phyloP scores from a whole-genome alignment of 2,888 invertebrate genomes.

The Endotricha flammealis region DNA sequence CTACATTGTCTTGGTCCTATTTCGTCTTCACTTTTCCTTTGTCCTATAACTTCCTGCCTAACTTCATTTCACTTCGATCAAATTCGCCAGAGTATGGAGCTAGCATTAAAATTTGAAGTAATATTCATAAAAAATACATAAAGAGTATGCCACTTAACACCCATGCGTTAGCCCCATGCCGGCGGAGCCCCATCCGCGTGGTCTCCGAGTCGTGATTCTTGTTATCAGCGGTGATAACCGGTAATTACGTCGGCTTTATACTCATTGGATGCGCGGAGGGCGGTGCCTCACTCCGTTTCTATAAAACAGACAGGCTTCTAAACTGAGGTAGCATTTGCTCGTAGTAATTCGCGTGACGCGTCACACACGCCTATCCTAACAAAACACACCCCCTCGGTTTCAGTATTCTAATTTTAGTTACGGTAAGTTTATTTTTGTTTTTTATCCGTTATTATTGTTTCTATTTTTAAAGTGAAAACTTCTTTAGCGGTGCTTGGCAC shows the following conservation, averaged over 20 bases:
- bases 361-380: slow-evolving; percentile 13
- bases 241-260: slow-evolving; percentile 30
- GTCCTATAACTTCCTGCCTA: too few species aligned
- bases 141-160: slow-evolving; percentile 43
- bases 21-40: too few species aligned
- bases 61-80: too few species aligned
- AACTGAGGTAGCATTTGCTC: slow-evolving; percentile 40
- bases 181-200: slow-evolving; percentile 47
- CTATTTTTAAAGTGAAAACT: too few species aligned
- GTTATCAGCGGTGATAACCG: slow-evolving; percentile 38
- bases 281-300: slow-evolving; percentile 49
- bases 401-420: slow-evolving; percentile 16
- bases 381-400: slow-evolving; percentile 15
- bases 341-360: slow-evolving; percentile 36
- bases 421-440: slow-evolving; percentile 3
- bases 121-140: background rate
- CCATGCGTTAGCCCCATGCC: slow-evolving; percentile 59
- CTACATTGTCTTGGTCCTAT: too few species aligned
- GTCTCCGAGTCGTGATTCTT: slow-evolving; percentile 41
- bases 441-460: too few species aligned
- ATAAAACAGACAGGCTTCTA: slow-evolving; percentile 42
- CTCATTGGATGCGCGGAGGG: slow-evolving; percentile 64
- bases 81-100: too few species aligned
- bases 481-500: too few species aligned
- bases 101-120: too few species aligned